phyloP scores from a whole-genome alignment of 2,113 vertebrate genomes.

The Mobula hypostoma region DNA sequence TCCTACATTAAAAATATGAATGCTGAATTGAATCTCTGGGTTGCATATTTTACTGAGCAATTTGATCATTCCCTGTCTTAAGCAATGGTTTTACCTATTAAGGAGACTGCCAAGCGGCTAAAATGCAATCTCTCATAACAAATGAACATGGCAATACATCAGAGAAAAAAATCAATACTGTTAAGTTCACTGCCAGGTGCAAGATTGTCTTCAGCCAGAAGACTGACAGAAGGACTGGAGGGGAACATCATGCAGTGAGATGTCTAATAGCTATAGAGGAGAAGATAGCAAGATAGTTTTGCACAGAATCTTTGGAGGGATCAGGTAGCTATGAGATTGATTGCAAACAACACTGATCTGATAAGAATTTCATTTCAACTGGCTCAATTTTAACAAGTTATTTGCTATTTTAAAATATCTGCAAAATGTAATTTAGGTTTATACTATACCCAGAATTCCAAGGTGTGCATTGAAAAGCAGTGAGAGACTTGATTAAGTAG shows the following conservation, averaged over 20 bases:
- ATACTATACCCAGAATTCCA: not conserved
- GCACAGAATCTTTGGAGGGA: not conserved
- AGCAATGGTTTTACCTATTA: not conserved
- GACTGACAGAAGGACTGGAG: slow-evolving; percentile 7
- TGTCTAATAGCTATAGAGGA: not conserved
- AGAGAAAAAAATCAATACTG: slow-evolving; percentile 29
- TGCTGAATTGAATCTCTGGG: not conserved
- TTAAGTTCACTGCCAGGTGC: slow-evolving; percentile 28
- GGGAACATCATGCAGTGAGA: slow-evolving; percentile 22
- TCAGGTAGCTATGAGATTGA: not conserved
- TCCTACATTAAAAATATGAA: not conserved
- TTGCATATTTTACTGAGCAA: not conserved
- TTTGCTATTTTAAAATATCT: not conserved
- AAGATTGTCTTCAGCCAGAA: not conserved
- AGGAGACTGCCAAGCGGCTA: not conserved
- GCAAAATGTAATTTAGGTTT: not conserved
- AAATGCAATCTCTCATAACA: slow-evolving; percentile 23
- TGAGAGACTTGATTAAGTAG: not conserved
- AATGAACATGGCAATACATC: slow-evolving; percentile 13
- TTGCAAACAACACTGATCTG: not conserved
- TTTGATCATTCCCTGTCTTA: not conserved
- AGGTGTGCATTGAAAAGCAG: not conserved
- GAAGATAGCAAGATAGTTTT: not conserved
- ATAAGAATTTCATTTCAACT: not conserved
- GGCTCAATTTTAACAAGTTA: not conserved